phyloP scores from a whole-genome alignment of 1,140 invertebrate species.

The Whitmania pigra region DNA sequence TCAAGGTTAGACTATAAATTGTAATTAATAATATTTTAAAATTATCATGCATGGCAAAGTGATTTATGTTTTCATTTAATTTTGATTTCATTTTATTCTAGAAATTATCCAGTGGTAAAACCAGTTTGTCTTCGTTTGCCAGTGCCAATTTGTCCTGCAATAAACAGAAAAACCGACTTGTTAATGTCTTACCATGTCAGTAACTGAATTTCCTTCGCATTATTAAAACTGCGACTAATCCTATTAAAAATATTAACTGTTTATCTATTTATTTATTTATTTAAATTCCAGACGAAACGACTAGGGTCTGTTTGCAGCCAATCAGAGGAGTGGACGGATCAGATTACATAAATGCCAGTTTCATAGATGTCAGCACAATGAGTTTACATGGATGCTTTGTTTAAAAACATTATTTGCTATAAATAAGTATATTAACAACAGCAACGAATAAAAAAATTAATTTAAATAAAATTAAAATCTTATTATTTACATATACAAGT shows the following conservation, averaged over 20 bases:
- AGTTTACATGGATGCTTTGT: conserved; percentile 8
- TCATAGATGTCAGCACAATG: conserved; percentile 68
- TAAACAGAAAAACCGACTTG: conserved; percentile 92
- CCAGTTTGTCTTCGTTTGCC: conserved; percentile 80
- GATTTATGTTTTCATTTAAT: neutral
- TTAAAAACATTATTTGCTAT: neutral
- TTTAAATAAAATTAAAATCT: too few relatives aligned
- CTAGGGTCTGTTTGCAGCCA: conserved; percentile 79
- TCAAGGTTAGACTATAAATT: conserved; percentile 64
- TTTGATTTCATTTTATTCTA: neutral
- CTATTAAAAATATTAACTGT: too few relatives aligned
- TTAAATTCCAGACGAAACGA: conserved; percentile 55
- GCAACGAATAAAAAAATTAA: too few relatives aligned
- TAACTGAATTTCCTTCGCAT: conserved; percentile 23
- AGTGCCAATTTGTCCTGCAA: conserved; percentile 90
- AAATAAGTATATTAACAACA: neutral
- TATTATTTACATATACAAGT: too few relatives aligned
- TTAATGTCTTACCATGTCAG: conserved; percentile 85
- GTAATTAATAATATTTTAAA: neutral
- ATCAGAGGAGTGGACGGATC: conserved; percentile 81
- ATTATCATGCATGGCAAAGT: too few relatives aligned
- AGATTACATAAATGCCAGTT: conserved; percentile 97
- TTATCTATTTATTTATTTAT: too few relatives aligned
- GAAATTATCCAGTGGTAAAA: conserved; percentile 66
- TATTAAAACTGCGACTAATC: neutral